Evolutionary conservation across 1,140 invertebrate species (phyloP), one percentile per base, ranked within the genome.

Genomic region (Drosophila asahinai): DNA sequence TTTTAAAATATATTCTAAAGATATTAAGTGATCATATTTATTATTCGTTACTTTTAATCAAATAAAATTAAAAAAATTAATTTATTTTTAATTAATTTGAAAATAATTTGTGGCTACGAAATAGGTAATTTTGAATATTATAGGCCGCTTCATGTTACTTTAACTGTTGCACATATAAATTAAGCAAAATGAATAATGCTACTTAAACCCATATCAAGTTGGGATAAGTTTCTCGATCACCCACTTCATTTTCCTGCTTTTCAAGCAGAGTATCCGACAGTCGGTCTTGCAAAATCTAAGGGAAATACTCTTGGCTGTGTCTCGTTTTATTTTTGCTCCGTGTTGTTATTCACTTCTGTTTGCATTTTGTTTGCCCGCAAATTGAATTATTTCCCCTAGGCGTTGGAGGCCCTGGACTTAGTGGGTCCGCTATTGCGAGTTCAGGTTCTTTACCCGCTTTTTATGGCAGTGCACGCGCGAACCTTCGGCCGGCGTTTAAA

Each of bases 371-470:
- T 89, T 63, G 65, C 33, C 49, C 70, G 65, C 81, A 89, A 89
- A 89, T 89, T 89, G 71, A 89, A 90, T 89, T 89, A 89, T 73
- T 75, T 70, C 59, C 33, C 64, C 59, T 68, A 65, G 52, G 54
- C 54, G 54, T 38, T 55, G 33, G 30, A 55, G 60, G 42, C 33
- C 47, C 27, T 43, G 60, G 33, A 27, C 61, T 63, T 75, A 33
- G 45, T 48, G 40, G 19, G 17, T 52, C 42, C 60, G 45, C 59
- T 61, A 43, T 49, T 54, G 9, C 43, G 43, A 52, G 62, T 30
- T 49, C 59, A 58, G 61, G 54, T 73, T 76, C 33, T 14, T 55
- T 55, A 55, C 33, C 54, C 38, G 17, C 19, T 38, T 63, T 47
- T 77, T 59, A 36, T 68, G 57, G 27, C 51, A 38, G 43, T 36